Conservation (phyloP, 2,113 vertebrate genomes). For the Pygoscelis antarcticus region DNA sequence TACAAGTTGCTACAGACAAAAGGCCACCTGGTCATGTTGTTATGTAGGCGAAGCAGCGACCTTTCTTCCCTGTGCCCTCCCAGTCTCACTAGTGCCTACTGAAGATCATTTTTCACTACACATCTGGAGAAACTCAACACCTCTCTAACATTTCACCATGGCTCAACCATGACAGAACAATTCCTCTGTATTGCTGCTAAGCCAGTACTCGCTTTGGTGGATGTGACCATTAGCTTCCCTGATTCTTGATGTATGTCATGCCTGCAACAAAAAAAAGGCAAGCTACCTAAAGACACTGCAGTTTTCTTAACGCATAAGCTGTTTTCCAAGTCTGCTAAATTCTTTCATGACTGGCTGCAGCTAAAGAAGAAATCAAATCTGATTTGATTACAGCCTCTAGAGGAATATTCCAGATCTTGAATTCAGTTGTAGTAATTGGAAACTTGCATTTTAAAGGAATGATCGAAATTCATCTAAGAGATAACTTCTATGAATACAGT, state of each 20-base stretch:
- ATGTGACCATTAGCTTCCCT: background rate
- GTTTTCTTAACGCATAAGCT: background rate
- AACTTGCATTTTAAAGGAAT: conserved; percentile 14
- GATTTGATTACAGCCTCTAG: conserved; percentile 29
- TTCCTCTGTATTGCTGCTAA: background rate
- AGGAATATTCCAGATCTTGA: conserved; percentile 38
- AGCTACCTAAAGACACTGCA: background rate
- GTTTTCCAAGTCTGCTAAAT: background rate
- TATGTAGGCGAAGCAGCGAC: background rate
- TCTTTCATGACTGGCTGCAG: background rate
- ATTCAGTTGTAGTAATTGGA: conserved; percentile 42
- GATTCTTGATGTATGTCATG: background rate
- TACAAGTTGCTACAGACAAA: background rate
- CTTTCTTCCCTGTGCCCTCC: background rate
- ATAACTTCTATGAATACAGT: background rate
- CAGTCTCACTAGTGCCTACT: background rate
- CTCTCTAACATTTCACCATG: background rate
- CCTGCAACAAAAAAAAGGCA: background rate
- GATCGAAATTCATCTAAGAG: conserved; percentile 14
- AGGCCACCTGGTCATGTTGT: background rate
- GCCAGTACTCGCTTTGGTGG: background rate
- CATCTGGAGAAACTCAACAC: background rate
- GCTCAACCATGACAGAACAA: background rate
- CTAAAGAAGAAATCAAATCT: conserved; percentile 16
- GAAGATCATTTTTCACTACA: background rate